A percentile compares a stretch with the other conserved stretches of the same genome.
These are phyloP conservation scores for Drosophila bipectinata DNA, from an alignment of 1,140 invertebrate species.

Conservation along the genomic window DNA sequence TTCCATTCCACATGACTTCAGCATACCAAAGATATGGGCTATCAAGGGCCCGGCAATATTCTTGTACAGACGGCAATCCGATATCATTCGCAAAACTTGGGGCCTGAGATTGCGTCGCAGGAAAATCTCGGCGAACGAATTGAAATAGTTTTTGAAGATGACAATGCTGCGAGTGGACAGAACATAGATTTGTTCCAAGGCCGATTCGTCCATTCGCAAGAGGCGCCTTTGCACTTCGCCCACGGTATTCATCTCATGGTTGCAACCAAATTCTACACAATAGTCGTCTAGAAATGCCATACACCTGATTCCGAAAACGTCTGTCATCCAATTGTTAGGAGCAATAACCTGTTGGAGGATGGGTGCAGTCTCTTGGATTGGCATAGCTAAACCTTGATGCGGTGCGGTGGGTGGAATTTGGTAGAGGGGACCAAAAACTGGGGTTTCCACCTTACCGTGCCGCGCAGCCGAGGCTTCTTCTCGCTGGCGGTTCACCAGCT, in stretches of 20 bases:
- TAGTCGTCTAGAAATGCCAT: conserved; percentile 10
- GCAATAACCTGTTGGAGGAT: not conserved
- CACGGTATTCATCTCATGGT: conserved; percentile 27
- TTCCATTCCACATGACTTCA: conserved; percentile 12
- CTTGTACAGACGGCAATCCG: conserved; percentile 40
- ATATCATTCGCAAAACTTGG: conserved; percentile 41
- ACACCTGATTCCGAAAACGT: conserved; percentile 51
- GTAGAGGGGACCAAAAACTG: conserved; percentile 41
- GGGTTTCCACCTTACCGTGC: not conserved
- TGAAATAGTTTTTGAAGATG: conserved; percentile 34
- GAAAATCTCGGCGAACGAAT: conserved; percentile 40
- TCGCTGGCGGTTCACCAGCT: not conserved
- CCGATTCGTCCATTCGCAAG: not conserved
- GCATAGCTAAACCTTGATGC: too few species aligned
- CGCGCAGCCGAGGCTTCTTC: conserved; percentile 3
- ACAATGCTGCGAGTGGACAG: not conserved
- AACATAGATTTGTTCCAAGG: conserved; percentile 16
- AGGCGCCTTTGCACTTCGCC: conserved; percentile 31
- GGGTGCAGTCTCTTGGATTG: not conserved
- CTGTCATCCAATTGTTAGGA: not conserved
- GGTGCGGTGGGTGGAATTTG: not conserved
- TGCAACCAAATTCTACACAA: conserved; percentile 25
- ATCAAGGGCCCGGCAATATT: conserved; percentile 1
- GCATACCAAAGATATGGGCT: not conserved
- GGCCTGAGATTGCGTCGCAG: conserved; percentile 5